Evolutionary conservation across 2,888 invertebrate genomes (phyloP), one percentile per base, ranked within the genome.

Genomic region (Drosophila maculinotata): DNA sequence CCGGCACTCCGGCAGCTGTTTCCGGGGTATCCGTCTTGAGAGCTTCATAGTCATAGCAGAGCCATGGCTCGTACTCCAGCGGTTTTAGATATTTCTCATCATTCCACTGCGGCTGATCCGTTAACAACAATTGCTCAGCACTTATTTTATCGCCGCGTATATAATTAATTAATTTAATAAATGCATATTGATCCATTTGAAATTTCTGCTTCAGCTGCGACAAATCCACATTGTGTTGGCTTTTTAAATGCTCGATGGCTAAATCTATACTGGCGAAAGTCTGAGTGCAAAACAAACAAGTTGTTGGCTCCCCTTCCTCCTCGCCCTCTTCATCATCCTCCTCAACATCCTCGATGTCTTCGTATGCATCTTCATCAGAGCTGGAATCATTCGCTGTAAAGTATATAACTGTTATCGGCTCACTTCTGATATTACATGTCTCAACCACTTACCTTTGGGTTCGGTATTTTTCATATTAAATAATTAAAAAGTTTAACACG

Each of bases 121-220:
- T 89, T 5, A 92, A 90, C 72, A 93, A 92, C 38, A 95, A 90
- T 38, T 93, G 92, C 62, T 93, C 93, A 0, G 95, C 92, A 0
- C 58, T 66, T 1, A 94, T 92, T 68, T 94, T 94, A 49, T 94
- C 93, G 10, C 92, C 92, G 78, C 96, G 94, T 65, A 97, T 95
- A 84, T 94, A 97, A 91, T 97, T 97, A 1, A 97, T 94, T 84
- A 97, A 91, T 87, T 96, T 96, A 23, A 96, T 95, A 77, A 95
- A 96, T 0, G 95, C 95, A 91, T 97, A 96, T 85, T 95, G 95
- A 89, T 97, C 96, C 94, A 97, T 95, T 76, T 93, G 93, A 83
- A 95, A 94, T 88, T 94, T 95, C 2, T 90, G 90, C 90, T 96
- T 95, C 31, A 97, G 91, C 44, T 91, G 90, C 5, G 93, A 91